Base-by-base conservation (phyloP, 2,888 invertebrate genomes). In the Metacarcinus magister region DNA sequence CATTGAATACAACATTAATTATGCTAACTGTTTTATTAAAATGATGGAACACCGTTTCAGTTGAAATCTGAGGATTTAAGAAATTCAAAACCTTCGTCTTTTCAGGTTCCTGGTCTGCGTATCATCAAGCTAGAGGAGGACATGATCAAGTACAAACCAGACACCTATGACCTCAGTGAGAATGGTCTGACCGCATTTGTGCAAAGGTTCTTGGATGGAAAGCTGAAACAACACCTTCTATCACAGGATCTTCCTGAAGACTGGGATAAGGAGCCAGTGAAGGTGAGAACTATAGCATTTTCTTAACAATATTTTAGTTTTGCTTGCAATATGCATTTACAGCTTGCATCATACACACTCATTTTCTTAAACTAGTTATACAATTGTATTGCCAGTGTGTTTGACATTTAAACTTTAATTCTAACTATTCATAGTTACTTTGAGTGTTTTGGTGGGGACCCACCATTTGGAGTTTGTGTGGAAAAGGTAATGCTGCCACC, bases 101-200 rank as follows among this genome's bases (percentile, higher is more conserved):
- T 95, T 3, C 82, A 97, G 97, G 98, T 99, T 23, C 99, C 99
- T 13, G 98, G 98, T 1, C 98, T 99, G 97, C 98, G 99, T 97
- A 98, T 99, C 97, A 99, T 99, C 97, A 98, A 98, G 97, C 98
- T 99, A 97, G 99, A 99, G 98, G 99, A 99, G 97, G 99, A 99
- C 97, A 99, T 99, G 99, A 98, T 99, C 97, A 99, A 99, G 98
- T 99, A 98, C 98, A 99, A 99, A 98, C 99, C 99, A 48, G 98
- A 98, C 94, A 98, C 98, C 97, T 97, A 98, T 96, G 99, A 99
- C 96, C 98, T 99, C 95, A 98, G 98, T 90, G 98, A 98, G 95
- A 99, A 98, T 97, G 98, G 98, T 97, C 97, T 98, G 96, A 98
- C 98, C 97, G 98, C 98, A 97, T 99, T 99, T 98, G 98, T 99